Percentiles rank a stretch among this genome's conserved stretches.
phyloP scores from a whole-genome alignment of 2,113 vertebrate species.

The Phycodurus eques region DNA sequence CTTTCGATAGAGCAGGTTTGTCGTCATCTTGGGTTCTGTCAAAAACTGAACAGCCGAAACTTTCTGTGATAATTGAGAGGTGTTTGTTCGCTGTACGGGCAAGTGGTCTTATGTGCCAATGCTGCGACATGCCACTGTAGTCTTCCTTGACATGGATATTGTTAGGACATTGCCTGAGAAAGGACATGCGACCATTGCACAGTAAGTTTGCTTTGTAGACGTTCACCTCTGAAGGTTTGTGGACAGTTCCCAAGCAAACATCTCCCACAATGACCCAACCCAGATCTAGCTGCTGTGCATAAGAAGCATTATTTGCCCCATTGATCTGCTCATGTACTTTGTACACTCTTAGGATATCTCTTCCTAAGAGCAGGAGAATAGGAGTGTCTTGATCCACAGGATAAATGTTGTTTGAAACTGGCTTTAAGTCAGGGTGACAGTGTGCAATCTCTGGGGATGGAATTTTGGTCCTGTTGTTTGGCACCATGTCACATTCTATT shows the following conservation, averaged over 20 bases:
- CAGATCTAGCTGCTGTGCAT: background rate
- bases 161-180: no score
- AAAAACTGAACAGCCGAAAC: no score
- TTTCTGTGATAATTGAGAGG: no score
- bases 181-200: no score
- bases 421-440: background rate
- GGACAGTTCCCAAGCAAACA: background rate
- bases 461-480: no score
- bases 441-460: background rate
- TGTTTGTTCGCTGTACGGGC: no score
- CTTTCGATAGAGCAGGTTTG: no score
- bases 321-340: constrained; percentile 14
- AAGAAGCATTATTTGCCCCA: background rate
- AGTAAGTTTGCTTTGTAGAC: background rate
- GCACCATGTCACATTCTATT: no score
- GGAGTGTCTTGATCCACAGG: constrained; percentile 1
- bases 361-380: constrained; percentile 5
- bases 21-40: no score
- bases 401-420: constrained; percentile 4
- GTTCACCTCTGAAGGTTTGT: background rate
- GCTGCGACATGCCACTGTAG: no score
- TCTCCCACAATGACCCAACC: background rate
- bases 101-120: no score
- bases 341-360: constrained; percentile 9
- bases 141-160: no score